Evolutionary conservation across 1,140 invertebrate genomes (phyloP), one percentile per base, ranked within the genome.

Genomic region (Chionoecetes opilio): DNA sequence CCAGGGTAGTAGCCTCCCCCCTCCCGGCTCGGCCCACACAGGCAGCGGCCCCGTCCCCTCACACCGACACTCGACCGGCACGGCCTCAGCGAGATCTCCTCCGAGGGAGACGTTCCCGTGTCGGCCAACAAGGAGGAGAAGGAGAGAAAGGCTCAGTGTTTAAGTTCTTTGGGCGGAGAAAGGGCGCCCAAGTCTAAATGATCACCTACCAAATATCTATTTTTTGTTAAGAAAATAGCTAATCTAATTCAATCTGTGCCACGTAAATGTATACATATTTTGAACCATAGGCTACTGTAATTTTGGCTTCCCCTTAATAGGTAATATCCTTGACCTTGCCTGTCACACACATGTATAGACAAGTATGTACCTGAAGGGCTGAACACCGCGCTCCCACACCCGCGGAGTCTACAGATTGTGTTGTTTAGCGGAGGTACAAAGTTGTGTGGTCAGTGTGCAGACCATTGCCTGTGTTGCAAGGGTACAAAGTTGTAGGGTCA

Each of bases 41-140:
- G 38, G 82, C 82, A 94, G 92, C 90, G 95, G 82, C 82, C 91
- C 92, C 82, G 38, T 38, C 29, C 93, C 82, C 35, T 94, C 95
- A 91, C 87, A 95, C 84, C 92, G 82, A 32, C 37, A 93, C 82
- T 88, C 92, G 94, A 92, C 17, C 92, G 90, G 9, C 93, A 96
- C n/a, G 96, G 93, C 85, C 96, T 92, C 11, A 96, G 96, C 89
- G 96, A 96, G 94, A 96, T 96, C 85, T 96, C 96, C 32, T 96
- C 96, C 1, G 96, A 97, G 92, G 96, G 96, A 82, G 96, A 96
- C 89, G 96, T 96, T 34, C 96, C 96, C 21, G 91, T 93, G 63
- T 93, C 90, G 41, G 91, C 90, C 92, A 96, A 87, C 53, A 95
- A 96, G 29, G 95, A 93, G 85, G 96, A 96, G 89, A 93, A 92